Conservation (phyloP, 2,797 vertebrate genomes). For the Simalia tracyae region DNA sequence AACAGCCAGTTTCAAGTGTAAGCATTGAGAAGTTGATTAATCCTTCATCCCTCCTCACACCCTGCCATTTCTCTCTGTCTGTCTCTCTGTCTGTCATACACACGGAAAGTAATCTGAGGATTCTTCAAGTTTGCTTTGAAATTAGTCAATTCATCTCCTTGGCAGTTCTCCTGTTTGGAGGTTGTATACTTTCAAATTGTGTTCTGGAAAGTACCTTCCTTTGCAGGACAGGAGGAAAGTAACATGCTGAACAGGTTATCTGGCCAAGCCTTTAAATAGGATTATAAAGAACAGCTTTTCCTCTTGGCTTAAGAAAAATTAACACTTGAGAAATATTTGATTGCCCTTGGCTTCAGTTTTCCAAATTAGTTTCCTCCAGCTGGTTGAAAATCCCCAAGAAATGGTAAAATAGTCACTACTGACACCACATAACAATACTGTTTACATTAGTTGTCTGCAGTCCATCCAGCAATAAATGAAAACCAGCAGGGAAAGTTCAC, state of each 20-base stretch:
- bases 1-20: neutral
- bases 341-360: neutral
- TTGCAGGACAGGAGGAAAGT: neutral
- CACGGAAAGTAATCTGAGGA: neutral
- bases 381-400: conserved; percentile 19
- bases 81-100: neutral
- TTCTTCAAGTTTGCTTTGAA: neutral
- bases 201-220: neutral
- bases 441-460: conserved; percentile 40
- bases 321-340: neutral
- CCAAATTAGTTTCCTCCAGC: conserved; percentile 5
- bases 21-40: neutral
- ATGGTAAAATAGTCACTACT: neutral
- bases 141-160: neutral
- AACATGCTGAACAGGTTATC: neutral
- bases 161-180: neutral
- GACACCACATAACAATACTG: neutral
- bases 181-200: neutral
- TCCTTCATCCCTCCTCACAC: neutral
- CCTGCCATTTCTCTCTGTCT: neutral
- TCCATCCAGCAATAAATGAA: conserved; percentile 28
- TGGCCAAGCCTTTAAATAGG: neutral
- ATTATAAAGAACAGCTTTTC: conserved; percentile 1
- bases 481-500: conserved; percentile 26
- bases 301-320: neutral